Evolutionary conservation across 2,113 vertebrate species (phyloP), one percentile per base, ranked within the genome.

Genomic region (Tretioscincus oriximinensis): DNA sequence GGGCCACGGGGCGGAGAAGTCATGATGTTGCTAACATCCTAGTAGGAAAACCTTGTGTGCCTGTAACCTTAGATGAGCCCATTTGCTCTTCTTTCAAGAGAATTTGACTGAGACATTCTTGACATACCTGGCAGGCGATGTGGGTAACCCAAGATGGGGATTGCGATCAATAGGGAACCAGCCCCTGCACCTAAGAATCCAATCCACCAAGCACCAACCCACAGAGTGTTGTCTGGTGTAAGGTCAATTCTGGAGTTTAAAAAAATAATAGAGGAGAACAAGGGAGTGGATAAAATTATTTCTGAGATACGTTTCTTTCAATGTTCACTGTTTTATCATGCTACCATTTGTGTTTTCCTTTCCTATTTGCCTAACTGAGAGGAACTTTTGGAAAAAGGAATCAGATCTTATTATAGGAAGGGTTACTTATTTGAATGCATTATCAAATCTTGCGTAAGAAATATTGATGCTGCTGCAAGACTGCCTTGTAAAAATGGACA

Each of bases 131-230:
- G 98, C 28, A 99, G 95, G 81, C 97, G 97, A 3, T 92, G 95
- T 1, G 98, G 98, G 85, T 96, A 99, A 12, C 96, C 97, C 9
- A 99, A 95, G 90, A 99, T 97, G 73, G 98, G 98, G 81, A 99
- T 74, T 0, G 97, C 95, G 9, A 95, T 92, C 74, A 99, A 88
- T 0, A 98, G 85, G 3, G 96, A 94, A 0, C 96, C 95, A 0
- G 93, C 97, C 28, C 97, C 98, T 0, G 96, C 95, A 0, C 94
- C 96, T 1, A 99, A 92, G 90, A 99, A 99, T 26, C 98, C 98
- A 0, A 98, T 95, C 98, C 98, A 99, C 98, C 98, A 99, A 0
- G 97, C 97, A 0, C 98, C 98, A 0, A 99, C 97, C 98, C 98
- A 99, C 31, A 97, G 94, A 0, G 97, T 96, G 88, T 96, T 97